Percentiles rank a stretch among this genome's conserved stretches.
phyloP scores from a whole-genome alignment of 2,797 vertebrate genomes.

The Ibycter americanus region DNA sequence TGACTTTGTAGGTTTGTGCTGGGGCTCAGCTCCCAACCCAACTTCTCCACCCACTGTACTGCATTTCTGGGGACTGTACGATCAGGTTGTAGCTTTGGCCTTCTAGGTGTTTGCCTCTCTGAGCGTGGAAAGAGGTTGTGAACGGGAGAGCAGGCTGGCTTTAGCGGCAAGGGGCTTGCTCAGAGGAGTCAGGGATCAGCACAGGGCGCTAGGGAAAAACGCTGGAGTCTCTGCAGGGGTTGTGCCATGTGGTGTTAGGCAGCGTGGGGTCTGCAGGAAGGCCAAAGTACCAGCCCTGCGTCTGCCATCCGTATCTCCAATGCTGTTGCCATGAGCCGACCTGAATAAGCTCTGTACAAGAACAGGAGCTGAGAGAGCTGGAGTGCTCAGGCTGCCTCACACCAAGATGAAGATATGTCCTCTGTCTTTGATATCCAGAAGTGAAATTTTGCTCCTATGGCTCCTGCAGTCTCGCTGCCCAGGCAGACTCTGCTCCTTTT shows the following conservation, averaged over 20 bases:
- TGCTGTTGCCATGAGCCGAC: background rate
- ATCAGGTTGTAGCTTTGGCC: background rate
- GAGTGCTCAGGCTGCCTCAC: background rate
- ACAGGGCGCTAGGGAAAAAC: background rate
- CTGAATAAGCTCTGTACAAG: background rate
- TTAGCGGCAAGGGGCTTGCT: background rate
- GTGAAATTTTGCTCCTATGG: background rate
- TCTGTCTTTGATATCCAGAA: background rate
- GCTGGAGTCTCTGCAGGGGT: background rate
- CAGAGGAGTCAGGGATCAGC: background rate
- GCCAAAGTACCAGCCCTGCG: background rate
- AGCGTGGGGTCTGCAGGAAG: background rate
- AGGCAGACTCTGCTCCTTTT: background rate
- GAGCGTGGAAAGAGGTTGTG: background rate
- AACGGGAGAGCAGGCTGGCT: background rate
- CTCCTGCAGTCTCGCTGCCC: background rate
- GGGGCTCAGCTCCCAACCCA: background rate
- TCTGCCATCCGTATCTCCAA: accelerated
- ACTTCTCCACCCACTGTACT: background rate
- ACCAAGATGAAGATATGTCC: background rate
- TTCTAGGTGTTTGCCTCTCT: background rate
- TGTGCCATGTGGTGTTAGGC: too few species aligned
- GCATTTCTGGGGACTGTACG: background rate
- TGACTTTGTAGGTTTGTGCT: background rate
- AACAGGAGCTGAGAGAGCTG: background rate